Evolutionary conservation across 2,113 vertebrate species (phyloP), one percentile per base, ranked within the genome.

Genomic region (Poecilia latipinna): DNA sequence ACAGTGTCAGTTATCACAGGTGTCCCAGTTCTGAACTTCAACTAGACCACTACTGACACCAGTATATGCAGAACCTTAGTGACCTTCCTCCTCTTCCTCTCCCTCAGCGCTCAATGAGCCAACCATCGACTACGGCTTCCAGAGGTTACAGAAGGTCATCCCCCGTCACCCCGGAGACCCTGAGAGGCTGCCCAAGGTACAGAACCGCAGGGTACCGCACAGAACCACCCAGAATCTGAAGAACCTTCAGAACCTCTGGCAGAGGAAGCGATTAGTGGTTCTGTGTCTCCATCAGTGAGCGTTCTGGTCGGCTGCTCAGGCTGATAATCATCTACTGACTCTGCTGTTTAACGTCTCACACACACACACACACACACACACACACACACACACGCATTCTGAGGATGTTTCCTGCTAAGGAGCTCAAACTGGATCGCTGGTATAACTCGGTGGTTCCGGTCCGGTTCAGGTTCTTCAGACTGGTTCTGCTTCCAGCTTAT

Each of bases 81-180:
- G 0, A 39, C 10, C 29, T 66, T 70, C 15, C 7, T 73, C 67
- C 10, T 54, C 74, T 69, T 66, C 11, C 12, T 80, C 78, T 26
- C 65, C 78, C 26, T 68, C 13, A 93, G 91, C 91, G 0, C n/a
- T 93, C 2, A 93, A 93, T 2, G 91, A 93, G 64, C 91, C 91
- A 3, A 92, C 91, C 54, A 92, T 92, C 0, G 91, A 92, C 31
- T 92, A 92, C 12, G 91, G 91, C 74, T 92, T 92, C 77, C 91
- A 92, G 86, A 89, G 91, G 89, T 89, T 92, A 82, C 91, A 92
- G 79, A 92, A 92, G 82, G 91, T 92, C 82, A 90, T 92, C 2
- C 91, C 91, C 4, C 90, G 91, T 42, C 91, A 92, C 73, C 91
- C 91, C 0, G 91, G 91, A 78, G 91, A 92, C 84, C 91, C 90